These are phyloP conservation scores for Babylonia areolata DNA, from an alignment of 1,140 invertebrate genomes.

Conservation along the genomic window DNA sequence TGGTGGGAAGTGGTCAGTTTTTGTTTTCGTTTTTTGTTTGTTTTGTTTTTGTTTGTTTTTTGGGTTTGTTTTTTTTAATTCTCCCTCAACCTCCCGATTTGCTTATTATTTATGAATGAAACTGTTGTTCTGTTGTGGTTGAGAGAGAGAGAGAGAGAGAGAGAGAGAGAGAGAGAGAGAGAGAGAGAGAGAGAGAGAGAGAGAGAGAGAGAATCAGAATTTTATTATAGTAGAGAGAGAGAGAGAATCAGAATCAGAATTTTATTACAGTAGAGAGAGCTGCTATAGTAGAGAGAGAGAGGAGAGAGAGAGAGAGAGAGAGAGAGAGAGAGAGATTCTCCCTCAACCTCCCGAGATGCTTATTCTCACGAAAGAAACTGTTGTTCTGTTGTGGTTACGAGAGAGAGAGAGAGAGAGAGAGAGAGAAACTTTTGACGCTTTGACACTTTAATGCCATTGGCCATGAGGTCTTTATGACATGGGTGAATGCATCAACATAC, in stretches of 20 bases:
- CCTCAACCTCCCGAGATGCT: too few relatives aligned
- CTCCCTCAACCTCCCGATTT: not conserved
- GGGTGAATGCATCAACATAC: too few relatives aligned
- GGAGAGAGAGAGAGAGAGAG: not conserved
- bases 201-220: not conserved
- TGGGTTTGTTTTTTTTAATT: not conserved
- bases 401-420: too few relatives aligned
- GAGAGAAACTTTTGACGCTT: too few relatives aligned
- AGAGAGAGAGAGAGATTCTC: not conserved
- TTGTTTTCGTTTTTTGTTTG: too few relatives aligned
- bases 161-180: not conserved
- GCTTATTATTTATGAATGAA: not conserved
- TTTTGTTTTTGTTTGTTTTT: not conserved
- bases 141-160: not conserved
- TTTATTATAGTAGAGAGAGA: not conserved
- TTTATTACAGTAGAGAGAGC: not conserved
- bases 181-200: not conserved
- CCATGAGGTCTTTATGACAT: too few relatives aligned
- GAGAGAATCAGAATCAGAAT: too few relatives aligned
- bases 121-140: not conserved
- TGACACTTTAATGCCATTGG: too few relatives aligned
- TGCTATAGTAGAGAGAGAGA: not conserved
- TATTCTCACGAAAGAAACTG: not conserved
- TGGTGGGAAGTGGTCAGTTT: too few relatives aligned
- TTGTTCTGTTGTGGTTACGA: not conserved